Evolutionary conservation across 2,113 vertebrate species (phyloP).

Genomic region (Calidris pugnax): DNA sequence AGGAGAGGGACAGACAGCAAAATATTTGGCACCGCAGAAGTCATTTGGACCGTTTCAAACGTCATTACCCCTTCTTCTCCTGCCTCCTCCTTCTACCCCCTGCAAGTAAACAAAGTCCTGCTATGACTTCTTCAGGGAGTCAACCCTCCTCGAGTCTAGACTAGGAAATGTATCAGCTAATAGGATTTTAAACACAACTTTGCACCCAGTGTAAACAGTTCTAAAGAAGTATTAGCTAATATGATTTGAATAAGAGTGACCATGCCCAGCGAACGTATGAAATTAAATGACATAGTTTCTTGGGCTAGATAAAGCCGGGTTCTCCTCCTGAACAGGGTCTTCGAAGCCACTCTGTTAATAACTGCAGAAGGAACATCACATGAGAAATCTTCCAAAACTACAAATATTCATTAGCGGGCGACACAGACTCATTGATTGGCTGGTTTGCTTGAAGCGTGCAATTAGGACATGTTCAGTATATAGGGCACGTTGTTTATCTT

Average conservation of each 20-base stretch:
- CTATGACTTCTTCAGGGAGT: background rate
- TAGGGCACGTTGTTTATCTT: slow-evolving; percentile 66
- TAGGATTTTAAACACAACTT: slow-evolving; percentile 52
- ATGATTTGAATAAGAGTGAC: slow-evolving; percentile 37
- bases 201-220: slow-evolving; percentile 31
- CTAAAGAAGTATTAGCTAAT: slow-evolving; percentile 45
- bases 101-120: slow-evolving; percentile 34
- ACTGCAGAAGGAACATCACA: slow-evolving; percentile 14
- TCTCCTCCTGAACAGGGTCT: background rate
- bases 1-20: background rate
- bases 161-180: slow-evolving; percentile 34
- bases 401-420: slow-evolving; percentile 37
- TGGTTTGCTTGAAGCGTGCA: background rate
- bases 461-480: slow-evolving; percentile 55
- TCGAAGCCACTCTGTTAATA: background rate
- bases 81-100: background rate
- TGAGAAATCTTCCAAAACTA: slow-evolving; percentile 22
- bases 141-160: background rate
- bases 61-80: background rate
- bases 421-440: background rate
- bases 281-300: slow-evolving; percentile 7
- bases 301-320: background rate
- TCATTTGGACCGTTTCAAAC: background rate
- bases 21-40: background rate
- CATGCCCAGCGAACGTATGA: slow-evolving; percentile 19